Evolutionary conservation across 1,140 invertebrate genomes (phyloP).

Genomic region (Scylla paramamosain): DNA sequence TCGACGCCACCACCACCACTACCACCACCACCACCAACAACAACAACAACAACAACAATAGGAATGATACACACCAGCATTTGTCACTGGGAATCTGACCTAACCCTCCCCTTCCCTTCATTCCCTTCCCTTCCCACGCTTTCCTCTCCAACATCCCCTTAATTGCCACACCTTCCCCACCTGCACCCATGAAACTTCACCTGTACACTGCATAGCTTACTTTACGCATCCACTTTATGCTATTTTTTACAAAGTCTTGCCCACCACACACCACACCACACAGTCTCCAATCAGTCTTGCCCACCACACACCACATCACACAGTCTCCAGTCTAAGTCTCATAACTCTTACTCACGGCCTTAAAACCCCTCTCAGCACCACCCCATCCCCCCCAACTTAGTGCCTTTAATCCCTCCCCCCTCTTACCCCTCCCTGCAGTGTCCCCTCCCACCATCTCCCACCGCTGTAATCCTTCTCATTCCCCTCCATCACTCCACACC

Average conservation of each 20-base stretch:
- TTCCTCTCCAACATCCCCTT: too few species aligned
- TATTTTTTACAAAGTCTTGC: neutral
- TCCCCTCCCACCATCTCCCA: neutral
- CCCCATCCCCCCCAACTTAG: neutral
- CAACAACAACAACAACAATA: too few species aligned
- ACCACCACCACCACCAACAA: too few species aligned
- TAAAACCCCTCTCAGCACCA: neutral
- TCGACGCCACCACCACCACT: neutral
- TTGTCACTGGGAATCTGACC: too few species aligned
- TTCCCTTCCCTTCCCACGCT: too few species aligned
- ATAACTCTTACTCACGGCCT: neutral
- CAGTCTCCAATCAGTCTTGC: too few species aligned
- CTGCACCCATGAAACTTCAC: too few species aligned
- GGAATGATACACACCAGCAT: too few species aligned
- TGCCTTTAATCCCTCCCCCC: slow-evolving; percentile 40
- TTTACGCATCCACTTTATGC: neutral
- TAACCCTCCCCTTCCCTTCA: too few species aligned
- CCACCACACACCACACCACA: too few species aligned
- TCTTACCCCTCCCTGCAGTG: neutral
- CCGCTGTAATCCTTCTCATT: neutral
- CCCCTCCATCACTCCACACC: neutral
- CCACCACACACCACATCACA: too few species aligned
- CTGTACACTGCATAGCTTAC: neutral
- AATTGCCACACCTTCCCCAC: too few species aligned
- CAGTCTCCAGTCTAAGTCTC: neutral